These are phyloP conservation scores for Aegithalos caudatus DNA, from an alignment of 2,113 vertebrate genomes.

Conservation along the genomic window DNA sequence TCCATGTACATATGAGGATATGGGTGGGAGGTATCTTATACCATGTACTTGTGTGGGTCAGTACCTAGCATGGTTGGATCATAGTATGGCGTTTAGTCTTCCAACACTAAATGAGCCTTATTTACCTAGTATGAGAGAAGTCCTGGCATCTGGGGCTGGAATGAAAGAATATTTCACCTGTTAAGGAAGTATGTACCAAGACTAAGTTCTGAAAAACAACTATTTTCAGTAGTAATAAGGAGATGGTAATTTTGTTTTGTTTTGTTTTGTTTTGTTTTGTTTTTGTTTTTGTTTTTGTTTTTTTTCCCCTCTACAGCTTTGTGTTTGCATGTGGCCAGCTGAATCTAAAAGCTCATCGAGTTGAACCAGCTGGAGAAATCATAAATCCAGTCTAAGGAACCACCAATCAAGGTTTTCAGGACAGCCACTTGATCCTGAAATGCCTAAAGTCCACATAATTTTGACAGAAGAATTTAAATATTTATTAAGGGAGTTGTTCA, in stretches of 20 bases:
- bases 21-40: not conserved
- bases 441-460: not conserved
- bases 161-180: not conserved
- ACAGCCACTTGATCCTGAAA: not conserved
- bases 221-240: not conserved
- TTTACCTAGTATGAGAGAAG: not conserved
- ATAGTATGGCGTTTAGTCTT: not conserved
- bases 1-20: not conserved
- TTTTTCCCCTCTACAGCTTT: not conserved
- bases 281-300: no score
- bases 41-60: not conserved
- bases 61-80: not conserved
- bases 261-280: no score
- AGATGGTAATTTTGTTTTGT: not conserved
- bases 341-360: not conserved
- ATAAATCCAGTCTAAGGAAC: not conserved
- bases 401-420: not conserved
- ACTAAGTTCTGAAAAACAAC: not conserved
- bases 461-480: not conserved
- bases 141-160: not conserved
- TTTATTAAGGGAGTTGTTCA: not conserved
- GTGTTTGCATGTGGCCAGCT: not conserved
- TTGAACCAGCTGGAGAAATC: not conserved
- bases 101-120: fast-evolving
- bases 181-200: not conserved